Conservation (phyloP, 37 sponge, comb jelly and placozoan genomes). For the Beroe ovata region DNA sequence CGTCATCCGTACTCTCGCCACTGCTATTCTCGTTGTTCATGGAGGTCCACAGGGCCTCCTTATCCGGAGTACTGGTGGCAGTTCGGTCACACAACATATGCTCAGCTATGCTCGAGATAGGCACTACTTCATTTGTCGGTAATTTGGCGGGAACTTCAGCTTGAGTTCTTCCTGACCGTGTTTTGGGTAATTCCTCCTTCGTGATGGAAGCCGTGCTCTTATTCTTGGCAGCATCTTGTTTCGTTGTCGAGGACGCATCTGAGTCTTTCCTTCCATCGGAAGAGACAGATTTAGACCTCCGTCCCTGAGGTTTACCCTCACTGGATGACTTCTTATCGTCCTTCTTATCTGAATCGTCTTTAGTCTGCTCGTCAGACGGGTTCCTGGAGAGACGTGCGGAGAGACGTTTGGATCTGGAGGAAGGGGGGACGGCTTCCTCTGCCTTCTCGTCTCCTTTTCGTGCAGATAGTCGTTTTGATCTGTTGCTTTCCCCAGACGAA, state of each 20-base stretch:
- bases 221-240: too few relatives aligned
- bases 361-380: constrained; percentile 5
- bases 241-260: too few relatives aligned
- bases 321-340: background rate
- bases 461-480: constrained; percentile 49
- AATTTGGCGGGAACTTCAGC: too few relatives aligned
- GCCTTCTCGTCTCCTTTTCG: constrained; percentile 26
- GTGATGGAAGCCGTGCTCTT: too few relatives aligned
- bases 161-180: too few relatives aligned
- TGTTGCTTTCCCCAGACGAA: background rate
- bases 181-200: too few relatives aligned
- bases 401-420: constrained; percentile 30
- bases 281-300: too few relatives aligned
- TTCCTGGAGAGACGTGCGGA: constrained; percentile 21
- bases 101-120: too few relatives aligned
- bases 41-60: background rate
- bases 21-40: background rate
- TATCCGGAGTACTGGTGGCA: background rate
- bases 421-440: background rate
- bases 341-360: background rate
- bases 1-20: background rate
- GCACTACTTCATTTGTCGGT: too few relatives aligned
- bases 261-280: too few relatives aligned
- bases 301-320: too few relatives aligned
- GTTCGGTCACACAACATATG: background rate